These are phyloP conservation scores for Himalopsyche japonica DNA, from an alignment of 2,888 invertebrate genomes.

Conservation along the genomic window DNA sequence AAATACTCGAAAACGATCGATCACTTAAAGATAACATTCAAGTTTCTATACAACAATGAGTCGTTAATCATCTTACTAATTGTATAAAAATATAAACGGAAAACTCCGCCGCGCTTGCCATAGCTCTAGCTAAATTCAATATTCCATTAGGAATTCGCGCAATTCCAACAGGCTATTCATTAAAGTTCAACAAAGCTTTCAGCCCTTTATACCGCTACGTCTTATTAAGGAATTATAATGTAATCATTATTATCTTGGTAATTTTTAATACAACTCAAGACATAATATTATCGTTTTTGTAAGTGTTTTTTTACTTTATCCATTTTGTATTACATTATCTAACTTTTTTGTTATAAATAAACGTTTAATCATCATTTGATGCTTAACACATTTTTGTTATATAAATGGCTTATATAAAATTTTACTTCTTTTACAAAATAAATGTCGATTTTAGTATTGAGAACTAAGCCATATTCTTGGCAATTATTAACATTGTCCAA, in stretches of 20 bases:
- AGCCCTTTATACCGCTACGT: background rate
- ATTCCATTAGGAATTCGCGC: background rate
- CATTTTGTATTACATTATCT: too few relatives aligned
- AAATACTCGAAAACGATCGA: background rate
- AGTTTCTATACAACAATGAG: background rate
- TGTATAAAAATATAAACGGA: background rate
- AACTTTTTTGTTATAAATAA: too few relatives aligned
- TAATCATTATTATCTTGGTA: background rate
- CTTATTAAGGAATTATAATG: background rate
- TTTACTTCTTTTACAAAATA: background rate
- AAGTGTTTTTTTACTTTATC: too few relatives aligned
- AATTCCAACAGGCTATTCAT: slow-evolving; percentile 1
- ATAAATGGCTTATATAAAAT: too few relatives aligned
- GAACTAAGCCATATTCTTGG: background rate
- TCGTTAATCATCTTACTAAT: background rate
- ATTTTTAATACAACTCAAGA: background rate
- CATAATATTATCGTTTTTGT: background rate
- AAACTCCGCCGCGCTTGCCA: background rate
- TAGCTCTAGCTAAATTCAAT: background rate
- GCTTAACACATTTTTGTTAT: too few relatives aligned
- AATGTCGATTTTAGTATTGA: background rate
- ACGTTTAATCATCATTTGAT: too few relatives aligned
- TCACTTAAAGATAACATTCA: background rate
- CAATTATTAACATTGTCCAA: background rate
- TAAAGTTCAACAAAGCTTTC: background rate